Base-by-base conservation (phyloP, 2,797 vertebrate genomes). In the Micropoecilia bifurca region DNA sequence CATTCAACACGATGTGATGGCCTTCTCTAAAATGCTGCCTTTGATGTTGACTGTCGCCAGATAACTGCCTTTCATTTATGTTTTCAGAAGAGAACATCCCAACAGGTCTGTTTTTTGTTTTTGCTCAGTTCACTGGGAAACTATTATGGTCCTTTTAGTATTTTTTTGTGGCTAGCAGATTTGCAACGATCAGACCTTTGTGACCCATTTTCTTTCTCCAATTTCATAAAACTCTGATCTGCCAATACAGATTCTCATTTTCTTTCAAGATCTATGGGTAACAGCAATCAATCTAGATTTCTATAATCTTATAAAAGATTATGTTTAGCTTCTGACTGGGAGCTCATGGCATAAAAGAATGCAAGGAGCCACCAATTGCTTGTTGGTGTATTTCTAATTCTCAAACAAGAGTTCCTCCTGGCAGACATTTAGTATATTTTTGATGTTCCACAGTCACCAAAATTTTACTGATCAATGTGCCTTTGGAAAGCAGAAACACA, bases 1-100 rank as follows among this genome's bases (percentile, higher is more conserved):
- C 9, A 41, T 12, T 41, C 18, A 69, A 69, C 39, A 46, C 41
- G 50, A 6, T 20, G 75, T 48, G 43, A 22, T 41, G 33, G 41
- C 41, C 36, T 76, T 80, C 53, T 72, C n/a, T 59, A 30, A 45
- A 61, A 71, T 39, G 69, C 74, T 76, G 68, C 25, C 25, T 80
- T 76, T 45, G 74, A 76, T 66, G 20, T 39, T 6, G n/a, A 43
- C 41, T 46, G 61, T 75, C 10, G 6, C 69, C 74, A 81, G 25
- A 72, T 13, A 28, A n/a, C 46, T 36, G 1, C 76, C 28, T 81
- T 73, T 72, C 39, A 66, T 73, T 76, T 75, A 1, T 63, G 14
- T 46, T 61, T 61, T 39, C 59, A 73, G 74, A 61, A 45, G 46
- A 73, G 9, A 1, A 72, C 18, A 81, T 73, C 72, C 55, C 36